phyloP scores from a whole-genome alignment of 2,888 invertebrate species.

The Aleiodes leptofemur region DNA sequence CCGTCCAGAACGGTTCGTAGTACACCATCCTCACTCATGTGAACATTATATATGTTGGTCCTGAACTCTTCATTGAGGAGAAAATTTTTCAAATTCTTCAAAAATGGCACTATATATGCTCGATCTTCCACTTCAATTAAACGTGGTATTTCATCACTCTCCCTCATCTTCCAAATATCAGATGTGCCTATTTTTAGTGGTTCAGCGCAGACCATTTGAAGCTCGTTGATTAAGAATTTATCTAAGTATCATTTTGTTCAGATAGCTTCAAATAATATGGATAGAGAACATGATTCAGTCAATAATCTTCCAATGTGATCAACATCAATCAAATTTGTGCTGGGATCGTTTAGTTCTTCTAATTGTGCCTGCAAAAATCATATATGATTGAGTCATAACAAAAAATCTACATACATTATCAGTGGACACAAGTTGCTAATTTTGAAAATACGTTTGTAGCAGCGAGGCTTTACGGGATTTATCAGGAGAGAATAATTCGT shows the following conservation, averaged over 20 bases:
- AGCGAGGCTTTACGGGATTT: too few species aligned
- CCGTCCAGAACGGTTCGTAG: slow-evolving; percentile 54
- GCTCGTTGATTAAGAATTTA: neutral
- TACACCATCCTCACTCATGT: slow-evolving; percentile 38
- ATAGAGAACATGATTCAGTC: neutral
- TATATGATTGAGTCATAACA: too few species aligned
- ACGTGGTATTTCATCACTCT: neutral
- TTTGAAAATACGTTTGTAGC: too few species aligned
- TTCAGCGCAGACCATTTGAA: neutral
- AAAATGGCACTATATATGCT: slow-evolving; percentile 51
- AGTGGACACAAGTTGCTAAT: too few species aligned
- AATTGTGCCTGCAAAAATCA: too few species aligned
- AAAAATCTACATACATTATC: too few species aligned
- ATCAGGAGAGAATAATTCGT: too few species aligned
- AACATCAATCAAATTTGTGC: neutral
- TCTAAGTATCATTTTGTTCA: neutral
- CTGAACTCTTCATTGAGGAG: slow-evolving; percentile 51
- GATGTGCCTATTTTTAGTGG: neutral
- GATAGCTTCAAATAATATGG: neutral
- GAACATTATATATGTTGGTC: slow-evolving; percentile 46
- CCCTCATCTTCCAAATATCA: neutral
- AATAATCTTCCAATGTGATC: neutral
- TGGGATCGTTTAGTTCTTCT: neutral
- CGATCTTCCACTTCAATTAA: slow-evolving; percentile 29
- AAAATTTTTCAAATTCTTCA: slow-evolving; percentile 49